Conservation (phyloP, 2,888 invertebrate species). For the Julus scandinavius region DNA sequence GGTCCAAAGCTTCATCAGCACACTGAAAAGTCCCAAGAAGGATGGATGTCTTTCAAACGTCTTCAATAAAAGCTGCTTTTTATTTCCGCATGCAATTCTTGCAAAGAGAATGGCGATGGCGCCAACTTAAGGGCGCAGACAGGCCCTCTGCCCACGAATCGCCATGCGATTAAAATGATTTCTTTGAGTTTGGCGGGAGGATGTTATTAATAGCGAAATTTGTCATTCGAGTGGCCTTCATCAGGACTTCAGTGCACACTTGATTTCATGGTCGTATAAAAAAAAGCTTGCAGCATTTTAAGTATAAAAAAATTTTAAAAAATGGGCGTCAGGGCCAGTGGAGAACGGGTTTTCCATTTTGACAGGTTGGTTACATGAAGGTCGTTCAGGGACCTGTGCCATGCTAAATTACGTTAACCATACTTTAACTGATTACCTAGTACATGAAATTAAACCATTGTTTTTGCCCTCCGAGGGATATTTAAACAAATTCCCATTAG, state of each 20-base stretch:
- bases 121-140: constrained; percentile 23
- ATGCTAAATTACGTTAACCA: background rate
- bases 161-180: background rate
- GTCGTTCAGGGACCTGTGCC: constrained; percentile 23
- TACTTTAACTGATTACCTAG: background rate
- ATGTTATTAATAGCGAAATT: constrained; percentile 33
- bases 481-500: background rate
- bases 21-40: background rate
- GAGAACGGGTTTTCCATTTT: constrained; percentile 38
- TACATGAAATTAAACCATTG: background rate
- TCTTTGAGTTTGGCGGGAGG: constrained; percentile 29
- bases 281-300: background rate
- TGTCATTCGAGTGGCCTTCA: constrained; percentile 35
- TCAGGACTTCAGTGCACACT: constrained; percentile 29
- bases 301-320: background rate
- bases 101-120: constrained; percentile 5
- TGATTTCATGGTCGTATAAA: constrained; percentile 17
- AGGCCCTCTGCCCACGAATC: constrained; percentile 23
- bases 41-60: background rate
- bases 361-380: constrained; percentile 35
- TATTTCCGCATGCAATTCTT: constrained; percentile 29
- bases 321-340: constrained; percentile 34
- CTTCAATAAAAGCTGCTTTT: background rate
- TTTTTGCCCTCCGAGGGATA: background rate
- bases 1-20: background rate